Evolutionary conservation across 2,888 invertebrate species (phyloP).

Genomic region (Neria commutata): DNA sequence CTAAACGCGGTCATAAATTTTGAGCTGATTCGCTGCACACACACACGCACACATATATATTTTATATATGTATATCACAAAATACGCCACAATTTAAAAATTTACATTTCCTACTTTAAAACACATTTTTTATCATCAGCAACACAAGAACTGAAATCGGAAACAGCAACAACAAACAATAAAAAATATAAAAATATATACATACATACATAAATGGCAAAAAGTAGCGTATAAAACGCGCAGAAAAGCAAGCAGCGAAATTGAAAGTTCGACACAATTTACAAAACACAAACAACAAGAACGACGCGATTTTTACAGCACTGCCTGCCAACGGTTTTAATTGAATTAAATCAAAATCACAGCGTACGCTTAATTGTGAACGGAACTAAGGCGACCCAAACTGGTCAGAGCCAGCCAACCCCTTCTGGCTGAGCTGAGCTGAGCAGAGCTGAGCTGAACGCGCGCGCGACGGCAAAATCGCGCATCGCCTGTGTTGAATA

Average conservation of each 20-base stretch:
- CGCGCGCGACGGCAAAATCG: too few species aligned
- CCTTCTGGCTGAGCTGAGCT: too few species aligned
- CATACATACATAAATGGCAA: background rate
- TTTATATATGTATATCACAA: background rate
- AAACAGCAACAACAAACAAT: conserved; percentile 6
- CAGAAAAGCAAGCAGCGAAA: conserved; percentile 37
- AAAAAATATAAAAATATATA: conserved; percentile 3
- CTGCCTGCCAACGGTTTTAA: conserved; percentile 31
- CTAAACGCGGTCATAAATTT: too few species aligned
- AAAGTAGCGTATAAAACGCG: background rate
- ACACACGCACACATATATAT: background rate
- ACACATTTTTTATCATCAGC: conserved; percentile 55
- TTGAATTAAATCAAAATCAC: conserved; percentile 52
- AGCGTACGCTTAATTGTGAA: conserved; percentile 33
- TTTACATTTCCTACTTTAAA: conserved; percentile 56
- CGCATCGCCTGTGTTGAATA: background rate
- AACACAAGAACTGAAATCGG: conserved; percentile 29
- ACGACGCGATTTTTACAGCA: background rate
- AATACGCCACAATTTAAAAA: background rate
- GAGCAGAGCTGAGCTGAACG: too few species aligned
- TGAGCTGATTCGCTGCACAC: background rate
- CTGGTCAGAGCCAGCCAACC: background rate
- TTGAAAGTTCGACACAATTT: conserved; percentile 43
- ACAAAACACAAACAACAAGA: conserved; percentile 12
- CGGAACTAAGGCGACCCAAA: conserved; percentile 17